Conservation (phyloP, 2,113 vertebrate genomes). For the Trematomus loennbergii region DNA sequence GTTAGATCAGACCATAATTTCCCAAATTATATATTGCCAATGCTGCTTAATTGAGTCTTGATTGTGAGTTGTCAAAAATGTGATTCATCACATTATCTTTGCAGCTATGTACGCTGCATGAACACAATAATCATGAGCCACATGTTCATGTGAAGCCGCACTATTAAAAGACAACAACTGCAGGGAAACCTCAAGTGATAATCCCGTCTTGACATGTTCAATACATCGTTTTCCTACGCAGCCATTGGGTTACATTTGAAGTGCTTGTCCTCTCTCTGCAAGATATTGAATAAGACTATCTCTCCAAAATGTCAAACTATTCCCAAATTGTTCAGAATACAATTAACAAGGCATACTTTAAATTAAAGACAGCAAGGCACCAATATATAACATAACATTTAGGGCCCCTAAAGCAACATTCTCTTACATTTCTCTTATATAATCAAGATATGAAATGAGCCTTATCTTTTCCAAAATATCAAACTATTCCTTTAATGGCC, state of each 20-base stretch:
- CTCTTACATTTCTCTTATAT: no score
- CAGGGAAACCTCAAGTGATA: not conserved
- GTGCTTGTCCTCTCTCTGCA: no score
- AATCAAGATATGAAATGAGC: no score
- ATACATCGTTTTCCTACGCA: not conserved
- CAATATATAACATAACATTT: no score
- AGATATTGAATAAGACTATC: no score
- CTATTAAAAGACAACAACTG: not conserved
- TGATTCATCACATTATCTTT: not conserved
- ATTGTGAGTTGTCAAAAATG: not conserved
- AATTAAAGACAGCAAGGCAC: not conserved
- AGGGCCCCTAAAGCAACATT: no score
- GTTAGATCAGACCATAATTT: conserved; percentile 9
- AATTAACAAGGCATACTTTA: not conserved
- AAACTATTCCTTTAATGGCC: no score
- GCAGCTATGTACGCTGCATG: not conserved
- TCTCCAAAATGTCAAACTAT: no score
- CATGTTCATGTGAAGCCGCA: conserved; percentile 13
- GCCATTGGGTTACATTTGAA: not conserved
- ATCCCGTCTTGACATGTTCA: not conserved
- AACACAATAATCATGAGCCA: not conserved
- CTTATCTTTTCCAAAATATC: no score
- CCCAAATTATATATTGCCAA: not conserved
- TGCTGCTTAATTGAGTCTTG: not conserved
- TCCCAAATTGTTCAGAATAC: no score